Conservation (phyloP, 2,797 vertebrate species). For the Lagocephalus sceleratus region DNA sequence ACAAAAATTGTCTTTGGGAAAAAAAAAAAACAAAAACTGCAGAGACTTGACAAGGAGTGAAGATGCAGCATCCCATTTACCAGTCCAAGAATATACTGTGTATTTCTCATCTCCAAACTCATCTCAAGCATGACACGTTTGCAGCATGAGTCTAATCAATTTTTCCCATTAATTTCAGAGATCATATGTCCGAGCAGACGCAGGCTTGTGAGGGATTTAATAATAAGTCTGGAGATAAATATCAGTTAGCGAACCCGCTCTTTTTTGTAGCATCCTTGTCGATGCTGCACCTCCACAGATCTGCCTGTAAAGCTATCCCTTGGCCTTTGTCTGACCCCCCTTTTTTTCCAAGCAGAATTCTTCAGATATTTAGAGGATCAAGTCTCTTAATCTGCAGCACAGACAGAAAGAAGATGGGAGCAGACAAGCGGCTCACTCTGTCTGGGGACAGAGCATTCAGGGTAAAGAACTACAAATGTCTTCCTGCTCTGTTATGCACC, state of each 20-base stretch:
- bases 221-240: constrained; percentile 43
- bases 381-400: constrained; percentile 73
- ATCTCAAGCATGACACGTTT: constrained; percentile 18
- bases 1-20: constrained; percentile 36
- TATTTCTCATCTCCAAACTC: constrained; percentile 12
- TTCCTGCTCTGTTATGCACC: constrained; percentile 72
- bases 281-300: constrained; percentile 64
- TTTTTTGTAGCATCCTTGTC: constrained; percentile 41
- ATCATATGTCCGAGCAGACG: constrained; percentile 27
- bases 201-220: constrained; percentile 31
- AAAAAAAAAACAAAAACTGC: constrained; percentile 45
- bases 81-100: constrained; percentile 21
- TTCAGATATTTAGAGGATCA: constrained; percentile 74
- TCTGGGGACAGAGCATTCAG: constrained; percentile 62
- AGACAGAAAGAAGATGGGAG: constrained; percentile 31
- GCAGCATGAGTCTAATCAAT: constrained; percentile 25
- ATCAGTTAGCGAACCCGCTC: constrained; percentile 48
- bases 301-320: constrained; percentile 76
- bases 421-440: constrained; percentile 62
- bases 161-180: constrained; percentile 38
- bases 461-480: constrained; percentile 71
- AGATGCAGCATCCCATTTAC: constrained; percentile 34
- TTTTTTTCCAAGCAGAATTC: constrained; percentile 77
- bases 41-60: constrained; percentile 40
- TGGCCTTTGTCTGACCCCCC: constrained; percentile 78